These are phyloP conservation scores for Onthophagus taurus DNA, from an alignment of 1,140 invertebrate genomes.

Conservation along the genomic window DNA sequence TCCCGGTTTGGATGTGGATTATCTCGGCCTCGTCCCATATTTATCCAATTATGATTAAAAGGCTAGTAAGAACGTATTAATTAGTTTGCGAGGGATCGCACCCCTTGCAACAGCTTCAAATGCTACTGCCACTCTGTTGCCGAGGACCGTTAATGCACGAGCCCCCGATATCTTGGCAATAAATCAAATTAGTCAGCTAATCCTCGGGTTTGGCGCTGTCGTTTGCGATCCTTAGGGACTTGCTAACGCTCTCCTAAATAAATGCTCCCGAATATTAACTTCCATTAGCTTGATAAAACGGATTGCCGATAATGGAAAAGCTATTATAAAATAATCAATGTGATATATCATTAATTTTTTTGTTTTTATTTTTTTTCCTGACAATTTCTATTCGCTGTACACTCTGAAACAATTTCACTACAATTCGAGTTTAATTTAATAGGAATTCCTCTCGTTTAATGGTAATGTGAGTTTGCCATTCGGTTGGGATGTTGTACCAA, in stretches of 20 bases:
- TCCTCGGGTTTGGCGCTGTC: constrained; percentile 23
- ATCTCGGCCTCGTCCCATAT: constrained; percentile 28
- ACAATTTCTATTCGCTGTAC: too few species aligned
- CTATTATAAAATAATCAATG: too few species aligned
- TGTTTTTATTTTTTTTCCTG: too few species aligned
- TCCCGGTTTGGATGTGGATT: constrained; percentile 29
- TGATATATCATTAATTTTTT: too few species aligned
- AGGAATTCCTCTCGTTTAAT: too few species aligned
- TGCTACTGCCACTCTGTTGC: too few species aligned
- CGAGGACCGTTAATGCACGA: constrained; percentile 28
- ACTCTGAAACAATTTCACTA: too few species aligned
- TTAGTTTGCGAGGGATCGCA: constrained; percentile 26
- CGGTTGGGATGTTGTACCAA: too few species aligned
- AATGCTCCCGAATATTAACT: constrained; percentile 12
- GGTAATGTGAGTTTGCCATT: too few species aligned
- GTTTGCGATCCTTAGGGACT: constrained; percentile 14
- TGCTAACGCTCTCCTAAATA: constrained; percentile 9
- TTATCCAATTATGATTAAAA: constrained; percentile 38
- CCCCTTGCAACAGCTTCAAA: background rate
- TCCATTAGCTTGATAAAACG: background rate
- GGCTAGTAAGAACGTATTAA: constrained; percentile 36
- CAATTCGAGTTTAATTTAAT: too few species aligned
- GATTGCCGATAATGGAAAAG: too few species aligned
- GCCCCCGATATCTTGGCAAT: constrained; percentile 31
- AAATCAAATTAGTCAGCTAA: constrained; percentile 35